Conservation (phyloP, 1,140 invertebrate genomes). For the Cepaea nemoralis region DNA sequence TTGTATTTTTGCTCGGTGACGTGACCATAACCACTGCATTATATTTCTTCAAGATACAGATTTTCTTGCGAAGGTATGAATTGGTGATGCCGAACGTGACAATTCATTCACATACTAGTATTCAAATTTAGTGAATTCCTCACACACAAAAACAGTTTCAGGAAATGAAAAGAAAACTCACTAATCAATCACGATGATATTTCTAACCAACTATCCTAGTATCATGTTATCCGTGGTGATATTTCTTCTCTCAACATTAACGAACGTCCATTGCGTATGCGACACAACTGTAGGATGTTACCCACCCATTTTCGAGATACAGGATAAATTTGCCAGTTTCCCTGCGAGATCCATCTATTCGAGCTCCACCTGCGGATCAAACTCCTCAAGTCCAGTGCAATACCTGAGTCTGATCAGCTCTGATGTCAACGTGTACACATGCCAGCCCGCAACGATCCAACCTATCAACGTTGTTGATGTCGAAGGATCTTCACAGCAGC, state of each 20-base stretch:
- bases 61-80: too few relatives aligned
- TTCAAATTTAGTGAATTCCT: too few relatives aligned
- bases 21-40: too few relatives aligned
- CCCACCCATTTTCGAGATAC: background rate
- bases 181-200: too few relatives aligned
- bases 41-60: too few relatives aligned
- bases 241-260: background rate
- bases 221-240: background rate
- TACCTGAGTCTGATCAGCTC: background rate
- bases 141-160: too few relatives aligned
- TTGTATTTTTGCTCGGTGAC: too few relatives aligned
- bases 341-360: background rate
- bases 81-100: too few relatives aligned
- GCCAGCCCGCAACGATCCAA: background rate
- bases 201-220: background rate
- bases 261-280: background rate
- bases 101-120: too few relatives aligned
- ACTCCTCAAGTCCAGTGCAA: background rate
- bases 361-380: slow-evolving; percentile 12
- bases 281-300: slow-evolving; percentile 1
- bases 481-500: background rate
- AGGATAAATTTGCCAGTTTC: background rate
- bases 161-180: too few relatives aligned
- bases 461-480: slow-evolving; percentile 8
- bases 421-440: background rate